Conservation (phyloP, 2,113 vertebrate genomes). For the Laticauda colubrina region DNA sequence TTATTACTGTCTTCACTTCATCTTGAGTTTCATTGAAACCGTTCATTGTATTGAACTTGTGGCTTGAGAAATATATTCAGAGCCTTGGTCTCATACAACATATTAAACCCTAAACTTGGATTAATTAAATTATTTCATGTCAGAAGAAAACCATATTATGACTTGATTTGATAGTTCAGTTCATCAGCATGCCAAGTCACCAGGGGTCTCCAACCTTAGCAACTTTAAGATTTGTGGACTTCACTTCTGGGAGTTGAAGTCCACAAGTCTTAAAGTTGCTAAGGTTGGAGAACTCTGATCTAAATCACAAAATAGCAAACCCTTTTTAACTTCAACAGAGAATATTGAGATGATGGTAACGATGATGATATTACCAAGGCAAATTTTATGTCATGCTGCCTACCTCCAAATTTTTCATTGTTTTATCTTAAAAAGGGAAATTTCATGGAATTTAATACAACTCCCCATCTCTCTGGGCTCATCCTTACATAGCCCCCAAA, state of each 20-base stretch:
- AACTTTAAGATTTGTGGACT: too few relatives aligned
- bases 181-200: neutral
- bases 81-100: neutral
- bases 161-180: neutral
- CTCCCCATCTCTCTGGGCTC: neutral
- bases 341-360: neutral
- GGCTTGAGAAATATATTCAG: neutral
- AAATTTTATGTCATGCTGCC: neutral
- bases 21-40: slow-evolving; percentile 23
- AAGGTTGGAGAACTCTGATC: neutral
- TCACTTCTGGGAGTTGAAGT: too few relatives aligned
- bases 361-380: neutral
- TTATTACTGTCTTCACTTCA: slow-evolving; percentile 19
- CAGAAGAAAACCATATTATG: neutral
- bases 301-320: neutral
- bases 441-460: neutral
- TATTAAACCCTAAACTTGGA: neutral
- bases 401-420: neutral
- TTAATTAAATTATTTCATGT: neutral
- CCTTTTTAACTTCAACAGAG: neutral
- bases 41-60: slow-evolving; percentile 8
- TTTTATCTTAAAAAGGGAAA: neutral
- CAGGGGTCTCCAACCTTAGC: too few relatives aligned
- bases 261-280: too few relatives aligned
- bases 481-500: neutral